A percentile compares a stretch with the other conserved stretches of the same genome.
These are phyloP conservation scores for Orthosia cruda DNA, from an alignment of 2,888 invertebrate species.

Conservation along the genomic window DNA sequence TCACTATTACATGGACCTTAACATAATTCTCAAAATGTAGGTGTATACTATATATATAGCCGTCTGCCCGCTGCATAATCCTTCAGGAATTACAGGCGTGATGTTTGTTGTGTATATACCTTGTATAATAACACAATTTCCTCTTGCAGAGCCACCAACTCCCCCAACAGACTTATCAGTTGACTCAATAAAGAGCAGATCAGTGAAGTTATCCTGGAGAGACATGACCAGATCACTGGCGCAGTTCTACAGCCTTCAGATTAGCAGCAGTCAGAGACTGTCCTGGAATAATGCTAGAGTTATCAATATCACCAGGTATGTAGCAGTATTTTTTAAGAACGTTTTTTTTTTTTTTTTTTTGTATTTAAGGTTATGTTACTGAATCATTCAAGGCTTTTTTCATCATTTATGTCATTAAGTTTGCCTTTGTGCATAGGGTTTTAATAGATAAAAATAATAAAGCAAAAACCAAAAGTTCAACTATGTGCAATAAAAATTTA, in stretches of 20 bases:
- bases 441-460: too few relatives aligned
- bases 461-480: too few relatives aligned
- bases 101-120: too few relatives aligned
- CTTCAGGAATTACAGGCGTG: too few relatives aligned
- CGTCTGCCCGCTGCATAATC: too few relatives aligned
- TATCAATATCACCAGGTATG: constrained; percentile 87
- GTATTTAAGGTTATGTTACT: neutral
- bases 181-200: constrained; percentile 87
- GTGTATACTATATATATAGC: too few relatives aligned
- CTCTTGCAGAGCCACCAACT: constrained; percentile 84
- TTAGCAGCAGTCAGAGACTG: constrained; percentile 82
- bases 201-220: constrained; percentile 88
- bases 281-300: constrained; percentile 86
- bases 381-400: neutral
- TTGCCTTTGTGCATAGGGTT: too few relatives aligned
- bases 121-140: neutral
- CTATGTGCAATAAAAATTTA: too few relatives aligned
- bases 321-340: neutral
- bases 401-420: too few relatives aligned
- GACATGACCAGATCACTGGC: constrained; percentile 85
- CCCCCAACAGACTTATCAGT: constrained; percentile 88
- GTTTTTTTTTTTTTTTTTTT: too few relatives aligned
- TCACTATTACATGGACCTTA: too few relatives aligned
- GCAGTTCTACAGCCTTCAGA: constrained; percentile 87
- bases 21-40: too few relatives aligned